Evolutionary conservation across 2,888 invertebrate genomes (phyloP).

Genomic region (Andrena trimmerana): DNA sequence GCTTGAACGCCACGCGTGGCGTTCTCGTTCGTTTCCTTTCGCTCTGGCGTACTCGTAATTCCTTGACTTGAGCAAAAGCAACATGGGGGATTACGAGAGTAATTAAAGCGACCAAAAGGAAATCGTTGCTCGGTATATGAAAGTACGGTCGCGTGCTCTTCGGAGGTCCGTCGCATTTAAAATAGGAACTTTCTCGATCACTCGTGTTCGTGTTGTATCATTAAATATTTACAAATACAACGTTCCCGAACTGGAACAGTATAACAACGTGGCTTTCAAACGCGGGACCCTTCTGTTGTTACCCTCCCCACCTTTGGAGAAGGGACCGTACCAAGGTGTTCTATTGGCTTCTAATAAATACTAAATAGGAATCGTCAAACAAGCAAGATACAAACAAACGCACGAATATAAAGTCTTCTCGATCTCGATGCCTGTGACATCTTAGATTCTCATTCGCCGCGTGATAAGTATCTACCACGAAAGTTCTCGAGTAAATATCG

Average conservation of each 20-base stretch:
- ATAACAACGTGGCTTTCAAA: slow-evolving; percentile 76
- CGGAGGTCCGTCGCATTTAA: slow-evolving; percentile 76
- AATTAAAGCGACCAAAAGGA: slow-evolving; percentile 48
- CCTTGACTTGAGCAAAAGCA: slow-evolving; percentile 63
- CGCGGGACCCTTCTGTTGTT: slow-evolving; percentile 35
- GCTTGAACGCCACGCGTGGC: background rate
- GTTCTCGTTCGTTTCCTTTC: slow-evolving; percentile 15
- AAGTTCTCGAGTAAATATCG: slow-evolving; percentile 21
- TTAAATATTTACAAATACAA: slow-evolving; percentile 73
- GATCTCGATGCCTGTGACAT: too few species aligned
- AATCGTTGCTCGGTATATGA: slow-evolving; percentile 48
- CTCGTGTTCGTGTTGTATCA: slow-evolving; percentile 72
- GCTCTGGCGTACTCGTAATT: slow-evolving; percentile 51
- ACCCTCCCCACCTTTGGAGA: background rate
- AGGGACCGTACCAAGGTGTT: slow-evolving; percentile 6
- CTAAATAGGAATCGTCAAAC: slow-evolving; percentile 13
- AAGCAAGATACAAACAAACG: slow-evolving; percentile 25
- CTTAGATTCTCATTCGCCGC: background rate
- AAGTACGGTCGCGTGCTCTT: slow-evolving; percentile 38
- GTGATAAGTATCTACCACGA: background rate
- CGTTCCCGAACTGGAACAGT: slow-evolving; percentile 74
- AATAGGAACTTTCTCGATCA: slow-evolving; percentile 85
- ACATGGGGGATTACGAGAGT: slow-evolving; percentile 39
- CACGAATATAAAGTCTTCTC: slow-evolving; percentile 14
- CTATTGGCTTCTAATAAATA: slow-evolving; percentile 25